Evolutionary conservation across 2,888 invertebrate genomes (phyloP).

Genomic region (Lepidochrysops patricia): DNA sequence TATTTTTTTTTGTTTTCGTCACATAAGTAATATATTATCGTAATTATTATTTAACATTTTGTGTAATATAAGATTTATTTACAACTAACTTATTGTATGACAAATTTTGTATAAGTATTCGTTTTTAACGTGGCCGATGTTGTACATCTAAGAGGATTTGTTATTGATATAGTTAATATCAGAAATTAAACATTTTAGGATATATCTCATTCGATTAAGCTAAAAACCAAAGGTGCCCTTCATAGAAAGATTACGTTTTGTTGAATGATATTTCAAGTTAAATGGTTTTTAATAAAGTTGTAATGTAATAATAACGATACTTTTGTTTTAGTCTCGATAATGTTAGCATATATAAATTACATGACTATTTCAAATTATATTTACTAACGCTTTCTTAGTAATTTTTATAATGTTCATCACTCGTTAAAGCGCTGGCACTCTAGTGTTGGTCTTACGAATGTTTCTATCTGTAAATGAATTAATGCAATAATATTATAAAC

Average conservation of each 20-base stretch:
- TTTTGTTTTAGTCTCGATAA: slow-evolving; percentile 70
- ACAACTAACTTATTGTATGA: slow-evolving; percentile 64
- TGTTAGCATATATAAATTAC: slow-evolving; percentile 69
- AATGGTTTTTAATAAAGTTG: slow-evolving; percentile 70
- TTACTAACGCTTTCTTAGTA: slow-evolving; percentile 70
- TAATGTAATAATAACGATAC: slow-evolving; percentile 64
- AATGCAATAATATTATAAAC: slow-evolving; percentile 44
- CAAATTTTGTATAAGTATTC: slow-evolving; percentile 49
- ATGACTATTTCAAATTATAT: slow-evolving; percentile 73
- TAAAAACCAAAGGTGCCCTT: slow-evolving; percentile 92
- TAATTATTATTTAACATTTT: slow-evolving; percentile 62
- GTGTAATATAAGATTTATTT: slow-evolving; percentile 71
- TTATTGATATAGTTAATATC: slow-evolving; percentile 65
- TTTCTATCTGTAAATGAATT: slow-evolving; percentile 54
- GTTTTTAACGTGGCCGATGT: slow-evolving; percentile 62
- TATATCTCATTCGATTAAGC: slow-evolving; percentile 78
- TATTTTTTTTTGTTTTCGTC: slow-evolving; percentile 49
- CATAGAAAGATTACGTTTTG: slow-evolving; percentile 75
- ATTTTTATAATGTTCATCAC: slow-evolving; percentile 69
- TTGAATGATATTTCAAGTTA: slow-evolving; percentile 72
- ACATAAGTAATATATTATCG: slow-evolving; percentile 28
- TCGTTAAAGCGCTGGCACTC: slow-evolving; percentile 72
- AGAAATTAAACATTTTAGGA: slow-evolving; percentile 71
- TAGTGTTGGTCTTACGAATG: slow-evolving; percentile 68
- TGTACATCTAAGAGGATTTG: slow-evolving; percentile 62